Evolutionary conservation across 1,140 invertebrate species (phyloP).

Genomic region (Physella acuta): DNA sequence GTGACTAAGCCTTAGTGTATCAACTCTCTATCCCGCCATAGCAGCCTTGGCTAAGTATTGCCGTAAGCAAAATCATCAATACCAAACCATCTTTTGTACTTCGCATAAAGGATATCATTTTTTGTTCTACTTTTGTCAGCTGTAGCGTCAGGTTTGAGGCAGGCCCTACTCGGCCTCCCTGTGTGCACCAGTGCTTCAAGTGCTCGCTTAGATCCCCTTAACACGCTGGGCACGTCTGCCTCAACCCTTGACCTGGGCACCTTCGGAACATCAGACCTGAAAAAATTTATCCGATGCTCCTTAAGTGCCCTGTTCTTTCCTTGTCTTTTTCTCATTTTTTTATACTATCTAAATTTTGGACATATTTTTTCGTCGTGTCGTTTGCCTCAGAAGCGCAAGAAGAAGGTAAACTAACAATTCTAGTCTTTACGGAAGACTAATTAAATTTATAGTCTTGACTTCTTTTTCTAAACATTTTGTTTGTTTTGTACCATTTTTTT

Average conservation of each 20-base stretch:
- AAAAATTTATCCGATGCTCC: too few relatives aligned
- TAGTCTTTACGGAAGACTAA: background rate
- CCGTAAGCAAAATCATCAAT: constrained; percentile 14
- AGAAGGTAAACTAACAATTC: constrained; percentile 15
- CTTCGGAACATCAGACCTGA: too few relatives aligned
- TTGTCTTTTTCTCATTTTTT: background rate
- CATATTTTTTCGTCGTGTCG: constrained; percentile 7
- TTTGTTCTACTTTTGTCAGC: too few relatives aligned
- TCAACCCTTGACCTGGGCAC: background rate
- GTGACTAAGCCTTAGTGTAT: background rate
- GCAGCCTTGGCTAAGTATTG: constrained; percentile 22
- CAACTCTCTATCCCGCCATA: background rate
- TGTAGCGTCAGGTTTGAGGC: background rate
- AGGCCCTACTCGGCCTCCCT: background rate
- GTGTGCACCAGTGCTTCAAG: background rate
- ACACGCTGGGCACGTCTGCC: too few relatives aligned
- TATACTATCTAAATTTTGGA: constrained; percentile 1
- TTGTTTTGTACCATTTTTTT: background rate
- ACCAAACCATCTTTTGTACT: background rate
- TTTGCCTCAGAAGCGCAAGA: constrained; percentile 26
- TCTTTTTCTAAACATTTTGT: background rate
- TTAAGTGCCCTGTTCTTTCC: too few relatives aligned
- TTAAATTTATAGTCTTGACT: too few relatives aligned
- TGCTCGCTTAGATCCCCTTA: background rate
- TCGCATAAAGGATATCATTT: background rate